Conservation (phyloP, 37 sponge, comb jelly and placozoan genomes). For the Amphimedon queenslandica region DNA sequence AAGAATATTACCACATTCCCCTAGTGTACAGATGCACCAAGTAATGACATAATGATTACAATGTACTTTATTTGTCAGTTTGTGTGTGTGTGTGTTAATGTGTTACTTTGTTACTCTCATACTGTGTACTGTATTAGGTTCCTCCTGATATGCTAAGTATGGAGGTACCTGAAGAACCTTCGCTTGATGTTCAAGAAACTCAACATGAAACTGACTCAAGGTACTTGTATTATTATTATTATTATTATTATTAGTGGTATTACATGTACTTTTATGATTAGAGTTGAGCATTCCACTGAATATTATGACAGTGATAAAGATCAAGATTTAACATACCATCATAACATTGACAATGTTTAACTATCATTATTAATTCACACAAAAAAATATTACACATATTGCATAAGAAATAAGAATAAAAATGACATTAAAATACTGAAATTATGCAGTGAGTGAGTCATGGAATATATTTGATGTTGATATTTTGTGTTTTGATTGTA, state of each 20-base stretch:
- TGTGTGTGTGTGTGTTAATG: background rate
- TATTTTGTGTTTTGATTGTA: too few species aligned
- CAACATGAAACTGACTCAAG: conserved; percentile 48
- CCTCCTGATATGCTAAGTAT: conserved; percentile 82
- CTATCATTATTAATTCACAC: too few species aligned
- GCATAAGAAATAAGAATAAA: too few species aligned
- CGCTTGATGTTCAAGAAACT: conserved; percentile 44
- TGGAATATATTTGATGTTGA: too few species aligned
- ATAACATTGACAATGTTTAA: background rate
- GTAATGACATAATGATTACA: too few species aligned
- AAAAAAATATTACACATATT: too few species aligned
- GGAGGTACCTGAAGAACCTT: conserved; percentile 52
- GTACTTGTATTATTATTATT: conserved; percentile 4
- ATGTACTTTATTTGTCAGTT: background rate
- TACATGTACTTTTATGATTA: conserved; percentile 13
- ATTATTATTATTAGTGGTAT: too few species aligned
- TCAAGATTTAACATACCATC: too few species aligned
- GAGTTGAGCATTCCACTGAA: conserved; percentile 64
- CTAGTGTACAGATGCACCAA: conserved; percentile 98
- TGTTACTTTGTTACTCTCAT: background rate
- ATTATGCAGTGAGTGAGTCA: too few species aligned
- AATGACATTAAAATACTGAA: too few species aligned
- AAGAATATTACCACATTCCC: conserved; percentile 78
- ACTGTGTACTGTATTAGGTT: conserved; percentile 15
- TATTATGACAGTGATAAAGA: conserved; percentile 27